A percentile compares a stretch with the other conserved stretches of the same genome.
phyloP scores from a whole-genome alignment of 2,888 invertebrate genomes.

The Tridacna gigas region DNA sequence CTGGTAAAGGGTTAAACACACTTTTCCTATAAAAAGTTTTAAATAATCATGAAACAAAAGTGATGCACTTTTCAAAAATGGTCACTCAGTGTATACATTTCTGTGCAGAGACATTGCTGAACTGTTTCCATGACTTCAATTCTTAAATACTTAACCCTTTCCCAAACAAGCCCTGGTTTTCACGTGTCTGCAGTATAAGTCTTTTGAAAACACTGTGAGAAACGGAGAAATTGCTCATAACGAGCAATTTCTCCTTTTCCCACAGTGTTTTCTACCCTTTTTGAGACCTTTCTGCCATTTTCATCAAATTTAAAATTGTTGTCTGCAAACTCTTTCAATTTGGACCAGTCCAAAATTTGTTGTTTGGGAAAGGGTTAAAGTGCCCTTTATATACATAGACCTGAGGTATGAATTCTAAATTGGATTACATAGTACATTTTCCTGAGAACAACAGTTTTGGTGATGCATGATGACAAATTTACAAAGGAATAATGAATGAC shows the following conservation, averaged over 20 bases:
- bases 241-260: not conserved
- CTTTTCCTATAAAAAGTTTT: not conserved
- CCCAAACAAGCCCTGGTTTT: not conserved
- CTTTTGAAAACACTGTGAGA: not conserved
- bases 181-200: not conserved
- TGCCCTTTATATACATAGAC: too few species aligned
- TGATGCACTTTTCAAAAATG: too few species aligned
- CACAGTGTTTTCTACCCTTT: slow-evolving; percentile 7
- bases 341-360: not conserved
- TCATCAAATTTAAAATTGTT: too few species aligned
- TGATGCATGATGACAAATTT: too few species aligned
- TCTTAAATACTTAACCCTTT: not conserved
- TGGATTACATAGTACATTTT: too few species aligned
- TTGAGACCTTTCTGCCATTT: too few species aligned
- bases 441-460: too few species aligned
- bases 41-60: too few species aligned
- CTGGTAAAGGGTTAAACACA: not conserved
- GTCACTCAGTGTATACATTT: too few species aligned
- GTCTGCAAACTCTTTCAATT: not conserved
- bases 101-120: not conserved
- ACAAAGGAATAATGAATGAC: too few species aligned
- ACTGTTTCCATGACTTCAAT: not conserved
- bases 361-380: not conserved
- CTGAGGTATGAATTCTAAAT: too few species aligned
- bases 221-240: not conserved